phyloP scores from a whole-genome alignment of 1,140 invertebrate species.

The Drosophila nasuta region DNA sequence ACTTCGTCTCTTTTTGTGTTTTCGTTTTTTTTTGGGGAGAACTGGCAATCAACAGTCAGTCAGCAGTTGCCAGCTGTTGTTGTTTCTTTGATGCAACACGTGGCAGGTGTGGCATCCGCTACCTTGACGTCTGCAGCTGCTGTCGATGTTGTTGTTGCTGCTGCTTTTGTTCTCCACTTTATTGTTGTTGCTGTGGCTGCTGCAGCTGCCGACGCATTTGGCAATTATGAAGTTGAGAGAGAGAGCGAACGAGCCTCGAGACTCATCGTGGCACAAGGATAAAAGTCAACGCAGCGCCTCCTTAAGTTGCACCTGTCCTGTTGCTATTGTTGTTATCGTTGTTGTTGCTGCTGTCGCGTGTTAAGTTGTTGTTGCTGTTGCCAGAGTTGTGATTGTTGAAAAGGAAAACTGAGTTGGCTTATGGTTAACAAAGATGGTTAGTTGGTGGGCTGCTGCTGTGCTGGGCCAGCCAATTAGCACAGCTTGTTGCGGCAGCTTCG shows the following conservation, averaged over 20 bases:
- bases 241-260: background rate
- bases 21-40: background rate
- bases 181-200: background rate
- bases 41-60: constrained; percentile 14
- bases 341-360: constrained; percentile 47
- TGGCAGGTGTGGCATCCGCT: constrained; percentile 66
- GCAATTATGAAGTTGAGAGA: constrained; percentile 61
- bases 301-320: constrained; percentile 59
- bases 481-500: constrained; percentile 33
- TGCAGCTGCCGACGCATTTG: constrained; percentile 41
- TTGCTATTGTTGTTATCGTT: too few species aligned
- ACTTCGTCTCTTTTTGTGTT: background rate
- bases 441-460: constrained; percentile 23
- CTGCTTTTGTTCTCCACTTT: constrained; percentile 7
- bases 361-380: constrained; percentile 39
- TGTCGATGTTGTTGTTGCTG: constrained; percentile 17
- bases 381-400: constrained; percentile 4
- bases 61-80: constrained; percentile 30
- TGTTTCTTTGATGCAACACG: constrained; percentile 53
- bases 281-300: constrained; percentile 32
- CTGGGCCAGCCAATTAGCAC: constrained; percentile 41
- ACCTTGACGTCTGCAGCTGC: constrained; percentile 39
- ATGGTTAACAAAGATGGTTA: background rate
- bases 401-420: constrained; percentile 25
- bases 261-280: constrained; percentile 40